Conservation (phyloP, 2,113 vertebrate genomes). For the Ginglymostoma cirratum region DNA sequence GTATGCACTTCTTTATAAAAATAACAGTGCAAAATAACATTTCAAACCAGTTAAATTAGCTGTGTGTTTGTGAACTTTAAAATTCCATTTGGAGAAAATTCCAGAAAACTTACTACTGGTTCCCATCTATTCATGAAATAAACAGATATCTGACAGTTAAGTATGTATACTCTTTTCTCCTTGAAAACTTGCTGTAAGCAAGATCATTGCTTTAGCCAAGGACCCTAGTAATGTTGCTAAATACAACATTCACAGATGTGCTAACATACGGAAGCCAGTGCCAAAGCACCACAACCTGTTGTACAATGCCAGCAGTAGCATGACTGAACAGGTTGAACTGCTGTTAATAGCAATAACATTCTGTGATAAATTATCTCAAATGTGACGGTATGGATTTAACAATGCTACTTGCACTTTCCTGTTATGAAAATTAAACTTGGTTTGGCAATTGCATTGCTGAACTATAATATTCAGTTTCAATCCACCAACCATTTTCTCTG, state of each 20-base stretch:
- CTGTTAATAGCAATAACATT: constrained; percentile 52
- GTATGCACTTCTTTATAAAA: not conserved
- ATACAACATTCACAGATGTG: constrained; percentile 70
- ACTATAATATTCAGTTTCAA: not conserved
- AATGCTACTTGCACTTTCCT: not conserved
- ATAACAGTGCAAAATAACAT: not conserved
- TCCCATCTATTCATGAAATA: not conserved
- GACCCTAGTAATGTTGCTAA: constrained; percentile 58
- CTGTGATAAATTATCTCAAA: constrained; percentile 49
- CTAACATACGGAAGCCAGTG: constrained; percentile 71
- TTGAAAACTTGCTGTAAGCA: constrained; percentile 60
- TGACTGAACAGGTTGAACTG: constrained; percentile 64
- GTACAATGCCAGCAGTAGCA: constrained; percentile 64
- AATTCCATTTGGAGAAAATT: not conserved
- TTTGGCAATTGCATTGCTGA: not conserved
- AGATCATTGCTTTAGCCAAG: constrained; percentile 55
- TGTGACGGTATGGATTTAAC: not conserved
- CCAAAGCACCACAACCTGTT: constrained; percentile 74
- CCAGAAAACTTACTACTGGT: not conserved
- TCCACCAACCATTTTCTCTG: not conserved
- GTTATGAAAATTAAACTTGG: not conserved
- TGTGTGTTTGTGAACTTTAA: not conserved
- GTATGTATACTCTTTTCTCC: constrained; percentile 54
- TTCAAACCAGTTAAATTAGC: not conserved
- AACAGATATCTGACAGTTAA: constrained; percentile 21